Evolutionary conservation across 2,888 invertebrate species (phyloP), one percentile per base, ranked within the genome.

Genomic region (Chloroclystis v-ata): DNA sequence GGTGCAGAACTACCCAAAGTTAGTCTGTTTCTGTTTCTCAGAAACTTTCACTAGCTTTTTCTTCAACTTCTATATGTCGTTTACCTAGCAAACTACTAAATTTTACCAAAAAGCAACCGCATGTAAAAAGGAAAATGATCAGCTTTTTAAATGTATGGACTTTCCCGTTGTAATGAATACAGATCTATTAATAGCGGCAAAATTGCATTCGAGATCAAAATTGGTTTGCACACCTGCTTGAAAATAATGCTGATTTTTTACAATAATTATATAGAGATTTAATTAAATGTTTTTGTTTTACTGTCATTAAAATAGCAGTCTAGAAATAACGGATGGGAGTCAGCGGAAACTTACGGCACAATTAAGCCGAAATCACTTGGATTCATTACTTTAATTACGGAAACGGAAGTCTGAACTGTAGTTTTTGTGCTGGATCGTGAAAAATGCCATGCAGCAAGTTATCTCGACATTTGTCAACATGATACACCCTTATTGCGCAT

Each of bases 361-460:
- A 82, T 86, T 84, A 83, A 72, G 73, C 73, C 69, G 67, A 81
- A 85, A 83, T 82, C 82, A 72, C 68, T 75, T 64, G 44, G 68
- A 72, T 75, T 82, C 78, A 84, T 86, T 84, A 78, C 75, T 78
- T 74, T 86, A 85, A 84, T 85, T 75, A 78, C 78, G 84, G 86
- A 85, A 83, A 77, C 83, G 82, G 86, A 84, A 81, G 72, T 65
- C 72, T 69, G 64, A 63, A 61, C 61, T 68, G 68, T 66, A 69
- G 67, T 72, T 69, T 69, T 70, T 68, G 53, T 61, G 37, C 53
- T 55, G 52, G 60, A 63, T 63, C 59, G 59, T 60, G 56, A 63
- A 65, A 72, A 75, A 74, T 73, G 56, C 67, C 74, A 69, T 69
- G 63, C 67, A 56, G 57, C 60, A 49, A 52, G 57, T 54, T 68